Evolutionary conservation across 2,113 vertebrate species (phyloP).

Genomic region (Cacatua alba): DNA sequence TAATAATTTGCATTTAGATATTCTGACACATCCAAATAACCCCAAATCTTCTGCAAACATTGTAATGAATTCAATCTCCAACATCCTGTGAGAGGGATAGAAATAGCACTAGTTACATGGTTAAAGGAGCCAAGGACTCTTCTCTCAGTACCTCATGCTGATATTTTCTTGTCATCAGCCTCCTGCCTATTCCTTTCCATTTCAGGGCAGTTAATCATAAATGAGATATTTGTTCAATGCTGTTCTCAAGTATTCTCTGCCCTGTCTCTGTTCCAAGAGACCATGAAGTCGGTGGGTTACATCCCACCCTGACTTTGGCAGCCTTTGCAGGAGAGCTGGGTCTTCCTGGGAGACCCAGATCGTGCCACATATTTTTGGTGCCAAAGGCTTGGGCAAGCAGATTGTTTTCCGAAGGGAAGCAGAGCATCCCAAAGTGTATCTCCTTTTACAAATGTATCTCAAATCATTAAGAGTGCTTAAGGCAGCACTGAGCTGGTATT

Average conservation of each 20-base stretch:
- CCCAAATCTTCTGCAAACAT: constrained; percentile 28
- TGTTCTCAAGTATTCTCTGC: not conserved
- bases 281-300: accelerated
- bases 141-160: not conserved
- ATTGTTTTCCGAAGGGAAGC: not conserved
- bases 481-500: not conserved
- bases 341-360: not conserved
- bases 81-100: not conserved
- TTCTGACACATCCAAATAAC: constrained; percentile 43
- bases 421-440: not conserved
- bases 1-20: constrained; percentile 63
- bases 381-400: not conserved
- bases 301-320: not conserved
- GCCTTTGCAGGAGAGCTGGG: not conserved
- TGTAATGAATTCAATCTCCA: constrained; percentile 1
- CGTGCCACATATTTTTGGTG: not conserved
- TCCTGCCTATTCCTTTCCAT: not conserved
- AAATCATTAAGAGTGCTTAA: not conserved
- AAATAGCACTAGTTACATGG: constrained; percentile 7
- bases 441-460: not conserved
- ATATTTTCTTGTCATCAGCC: constrained; percentile 2
- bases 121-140: not conserved
- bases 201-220: not conserved
- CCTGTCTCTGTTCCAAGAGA: not conserved
- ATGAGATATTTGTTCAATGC: not conserved